Conservation (phyloP, 1,140 invertebrate genomes). For the Zaprionus taronus region DNA sequence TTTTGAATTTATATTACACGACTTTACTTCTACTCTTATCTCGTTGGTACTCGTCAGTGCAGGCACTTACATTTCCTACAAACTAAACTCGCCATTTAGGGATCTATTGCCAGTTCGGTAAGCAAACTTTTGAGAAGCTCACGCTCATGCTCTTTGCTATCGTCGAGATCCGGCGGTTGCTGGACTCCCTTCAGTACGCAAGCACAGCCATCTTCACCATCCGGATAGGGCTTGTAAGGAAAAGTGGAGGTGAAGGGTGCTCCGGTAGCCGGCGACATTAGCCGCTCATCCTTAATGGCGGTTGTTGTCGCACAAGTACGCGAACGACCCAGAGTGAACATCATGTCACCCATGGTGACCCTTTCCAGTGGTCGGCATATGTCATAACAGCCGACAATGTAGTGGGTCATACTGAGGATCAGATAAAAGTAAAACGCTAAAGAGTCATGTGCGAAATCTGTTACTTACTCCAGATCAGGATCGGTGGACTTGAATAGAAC, state of each 20-base stretch:
- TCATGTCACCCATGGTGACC: conserved; percentile 48
- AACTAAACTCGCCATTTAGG: not conserved
- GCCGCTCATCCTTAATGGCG: conserved; percentile 62
- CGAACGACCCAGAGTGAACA: conserved; percentile 63
- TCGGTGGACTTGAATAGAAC: conserved; percentile 34
- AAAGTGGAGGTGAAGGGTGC: conserved; percentile 40
- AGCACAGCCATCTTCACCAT: conserved; percentile 2
- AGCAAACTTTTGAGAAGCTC: conserved; percentile 32
- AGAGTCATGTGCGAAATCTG: not conserved
- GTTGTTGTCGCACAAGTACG: conserved; percentile 17
- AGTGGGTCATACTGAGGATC: not conserved
- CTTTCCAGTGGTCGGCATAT: conserved; percentile 54
- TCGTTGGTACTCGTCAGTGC: too few species aligned
- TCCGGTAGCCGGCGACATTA: conserved; percentile 45
- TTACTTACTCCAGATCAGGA: conserved; percentile 58
- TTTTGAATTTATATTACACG: too few species aligned
- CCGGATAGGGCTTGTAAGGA: not conserved
- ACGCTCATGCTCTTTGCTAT: conserved; percentile 25
- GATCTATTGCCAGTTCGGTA: conserved; percentile 39
- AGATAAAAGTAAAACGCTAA: too few species aligned
- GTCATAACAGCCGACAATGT: conserved; percentile 53
- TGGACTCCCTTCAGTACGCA: conserved; percentile 30
- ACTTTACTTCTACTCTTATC: not conserved
- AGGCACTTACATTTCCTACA: not conserved
- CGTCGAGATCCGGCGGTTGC: not conserved